Evolutionary conservation across 2,888 invertebrate genomes (phyloP).

Genomic region (Strigamia transsilvanica): DNA sequence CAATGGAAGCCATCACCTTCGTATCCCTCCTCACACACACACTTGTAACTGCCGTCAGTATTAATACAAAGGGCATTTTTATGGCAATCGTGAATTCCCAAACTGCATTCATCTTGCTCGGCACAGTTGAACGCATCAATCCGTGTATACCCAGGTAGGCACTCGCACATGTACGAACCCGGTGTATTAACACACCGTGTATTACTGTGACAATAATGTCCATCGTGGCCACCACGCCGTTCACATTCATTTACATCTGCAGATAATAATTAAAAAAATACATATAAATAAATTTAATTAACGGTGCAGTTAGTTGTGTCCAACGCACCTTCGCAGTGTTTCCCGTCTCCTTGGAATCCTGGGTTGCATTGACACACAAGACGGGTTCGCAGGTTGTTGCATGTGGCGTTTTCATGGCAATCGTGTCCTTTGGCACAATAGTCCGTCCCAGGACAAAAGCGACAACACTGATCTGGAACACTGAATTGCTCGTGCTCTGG

Average conservation of each 20-base stretch:
- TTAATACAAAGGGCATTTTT: conserved; percentile 80
- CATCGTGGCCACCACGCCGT: conserved; percentile 77
- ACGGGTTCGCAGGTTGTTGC: conserved; percentile 88
- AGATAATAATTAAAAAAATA: conserved; percentile 8
- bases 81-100: conserved; percentile 77
- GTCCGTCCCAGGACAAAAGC: conserved; percentile 88
- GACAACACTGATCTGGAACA: conserved; percentile 87
- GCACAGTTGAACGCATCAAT: conserved; percentile 67
- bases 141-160: conserved; percentile 79
- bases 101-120: conserved; percentile 81
- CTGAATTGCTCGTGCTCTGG: conserved; percentile 79
- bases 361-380: conserved; percentile 89
- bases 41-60: conserved; percentile 78
- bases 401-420: conserved; percentile 89
- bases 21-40: conserved; percentile 77
- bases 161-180: conserved; percentile 85
- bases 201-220: conserved; percentile 86
- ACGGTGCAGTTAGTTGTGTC: not conserved
- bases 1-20: conserved; percentile 80
- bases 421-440: conserved; percentile 84
- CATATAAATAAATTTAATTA: not conserved
- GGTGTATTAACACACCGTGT: conserved; percentile 83
- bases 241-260: conserved; percentile 87
- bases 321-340: conserved; percentile 63
- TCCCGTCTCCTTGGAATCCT: conserved; percentile 88